Percentiles rank a stretch among this genome's conserved stretches.
Conservation (phyloP, 2,797 vertebrate species). For the Zalophus californianus region DNA sequence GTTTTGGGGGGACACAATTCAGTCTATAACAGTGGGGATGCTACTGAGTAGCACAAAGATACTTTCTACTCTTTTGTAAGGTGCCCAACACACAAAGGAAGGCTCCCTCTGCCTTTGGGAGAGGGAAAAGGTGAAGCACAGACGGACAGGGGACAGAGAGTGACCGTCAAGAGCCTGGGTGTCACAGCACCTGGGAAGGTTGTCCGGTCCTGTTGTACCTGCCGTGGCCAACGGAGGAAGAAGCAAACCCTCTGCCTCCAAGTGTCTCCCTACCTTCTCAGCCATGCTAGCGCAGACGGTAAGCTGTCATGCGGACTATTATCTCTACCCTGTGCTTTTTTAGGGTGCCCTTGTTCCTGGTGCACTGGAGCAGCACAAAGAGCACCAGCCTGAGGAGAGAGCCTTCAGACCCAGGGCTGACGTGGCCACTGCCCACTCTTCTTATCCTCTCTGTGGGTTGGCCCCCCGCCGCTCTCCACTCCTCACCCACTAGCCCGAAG, state of each 20-base stretch:
- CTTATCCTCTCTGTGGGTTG: not conserved
- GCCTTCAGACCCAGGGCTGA: not conserved
- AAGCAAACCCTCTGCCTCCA: not conserved
- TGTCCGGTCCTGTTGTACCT: too few species aligned
- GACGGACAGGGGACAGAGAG: not conserved
- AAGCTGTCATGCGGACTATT: not conserved
- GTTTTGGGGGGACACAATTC: not conserved
- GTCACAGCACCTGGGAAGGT: not conserved
- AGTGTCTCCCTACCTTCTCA: not conserved
- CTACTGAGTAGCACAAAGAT: not conserved
- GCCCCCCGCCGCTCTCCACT: not conserved
- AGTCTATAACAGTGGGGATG: not conserved
- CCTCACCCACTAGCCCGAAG: not conserved
- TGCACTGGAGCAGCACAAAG: not conserved
- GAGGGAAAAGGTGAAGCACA: not conserved
- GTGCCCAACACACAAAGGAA: not conserved
- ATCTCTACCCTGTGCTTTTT: not conserved
- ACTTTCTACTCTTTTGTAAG: not conserved
- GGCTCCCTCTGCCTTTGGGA: not conserved
- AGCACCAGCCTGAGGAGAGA: not conserved
- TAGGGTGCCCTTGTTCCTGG: not conserved
- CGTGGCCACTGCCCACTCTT: too few species aligned
- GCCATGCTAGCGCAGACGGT: accelerated
- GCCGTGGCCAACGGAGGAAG: not conserved
- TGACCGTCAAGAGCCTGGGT: not conserved